Evolutionary conservation across 2,797 vertebrate genomes (phyloP), one percentile per base, ranked within the genome.

Genomic region (Tapirus indicus): DNA sequence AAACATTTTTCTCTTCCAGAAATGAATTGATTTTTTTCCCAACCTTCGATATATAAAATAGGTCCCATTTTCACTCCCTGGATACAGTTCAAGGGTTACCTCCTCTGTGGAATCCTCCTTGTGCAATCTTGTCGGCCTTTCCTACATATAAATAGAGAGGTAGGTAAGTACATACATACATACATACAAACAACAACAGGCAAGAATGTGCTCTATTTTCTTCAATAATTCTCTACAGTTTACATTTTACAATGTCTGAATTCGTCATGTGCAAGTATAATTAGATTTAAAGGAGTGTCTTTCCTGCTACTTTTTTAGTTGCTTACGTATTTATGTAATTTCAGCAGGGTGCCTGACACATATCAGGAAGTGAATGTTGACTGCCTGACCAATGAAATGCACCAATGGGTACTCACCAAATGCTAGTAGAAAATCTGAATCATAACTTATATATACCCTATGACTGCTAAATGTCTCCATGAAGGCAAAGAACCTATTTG

Each of bases 141-240:
- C 13, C 17, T 21, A 58, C 21, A 60, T 18, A 21, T 35, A 69
- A 38, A 10, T 82, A 44, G 29, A 29, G 29, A 44, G 0, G 4
- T 66, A 49, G 32, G 49, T 5, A 84, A 7, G 66, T 13, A 72
- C 2, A 52, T 4, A 62, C 18, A 56, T 60, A 79, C 21, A 79
- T 20, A 80, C 21, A 52, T 5, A 47, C n/a, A 54, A 27, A n/a
- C 11, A 72, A 52, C 49, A 72, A 86, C 11, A 35, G 58, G n/a
- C 20, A 71, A 52, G 20, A n/a, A 9, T 27, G 21, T 44, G 18
- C 7, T 58, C 8, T 69, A 88, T 72, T 69, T 86, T 86, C 38
- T 87, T 89, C 29, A 96, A 14, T 52, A 85, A 49, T 6, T 90
- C 4, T 66, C 58, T 92, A 86, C 23, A 82, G 74, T 85, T 93